Base-by-base conservation (phyloP, 92 coral and sea anemone genomes). In the Muricea muricata region DNA sequence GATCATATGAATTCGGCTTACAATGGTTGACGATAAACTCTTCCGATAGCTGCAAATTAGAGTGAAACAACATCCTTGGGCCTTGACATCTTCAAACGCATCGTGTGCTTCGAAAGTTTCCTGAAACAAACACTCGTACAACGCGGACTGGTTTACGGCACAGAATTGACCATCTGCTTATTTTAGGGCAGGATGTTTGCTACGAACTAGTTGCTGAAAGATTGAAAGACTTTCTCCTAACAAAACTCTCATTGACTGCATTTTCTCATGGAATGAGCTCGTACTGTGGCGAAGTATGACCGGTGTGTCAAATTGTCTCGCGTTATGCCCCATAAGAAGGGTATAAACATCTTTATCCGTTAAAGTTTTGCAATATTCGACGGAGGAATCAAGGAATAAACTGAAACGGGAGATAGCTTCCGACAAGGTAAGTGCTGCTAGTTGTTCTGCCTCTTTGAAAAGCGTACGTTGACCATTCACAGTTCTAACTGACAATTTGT, bases 71-170 rank as follows among this genome's bases (percentile, higher is more conserved):
- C 75, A 69, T 69, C 48, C 35, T 69, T 40, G 75, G 34, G 75
- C 75, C 75, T 69, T 69, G 75, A 69, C 75, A 69, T 69, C 75
- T 35, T 69, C 75, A 69, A 69, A 24, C 10, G 75, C 75, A 69
- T 69, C 52, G 46, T 69, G 75, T 69, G 75, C 75, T 30, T 69
- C 75, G 52, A 69, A 69, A n/a, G 52, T 1, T 34, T 34, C 75
- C 7, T 69, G 47, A 34, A 69, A 69, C 47, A 69, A 31, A 35
- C 75, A 69, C 48, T 35, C 7, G 75, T 69, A 41, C 75, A 69
- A 21, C 12, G 75, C 41, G n/a, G 47, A 7, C 75, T 69, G 75
- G 33, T 15, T 69, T 41, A 69, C 6, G 5, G 75, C 14, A 30
- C 75, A 69, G 29, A 25, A 14, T 29, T 69, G 25, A 31, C 75